phyloP scores from a whole-genome alignment of 2,113 vertebrate species.

The Scopus umbretta region DNA sequence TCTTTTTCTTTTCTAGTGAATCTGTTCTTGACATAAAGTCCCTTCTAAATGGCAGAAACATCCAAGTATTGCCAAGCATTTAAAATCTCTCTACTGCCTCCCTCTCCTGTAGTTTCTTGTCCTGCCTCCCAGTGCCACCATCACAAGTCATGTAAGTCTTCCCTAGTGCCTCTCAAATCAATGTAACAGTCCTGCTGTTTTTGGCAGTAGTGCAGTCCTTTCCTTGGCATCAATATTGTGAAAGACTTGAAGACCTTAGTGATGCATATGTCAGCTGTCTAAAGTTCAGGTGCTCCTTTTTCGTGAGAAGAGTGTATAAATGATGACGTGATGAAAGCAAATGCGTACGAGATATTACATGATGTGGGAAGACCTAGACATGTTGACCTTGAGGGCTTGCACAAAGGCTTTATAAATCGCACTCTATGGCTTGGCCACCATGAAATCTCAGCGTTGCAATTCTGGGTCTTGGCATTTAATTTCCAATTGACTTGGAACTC shows the following conservation, averaged over 20 bases:
- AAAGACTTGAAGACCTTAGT: neutral
- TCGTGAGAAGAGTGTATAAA: neutral
- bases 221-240: neutral
- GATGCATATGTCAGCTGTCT: neutral
- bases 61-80: neutral
- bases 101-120: neutral
- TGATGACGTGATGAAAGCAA: neutral
- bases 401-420: neutral
- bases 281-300: neutral
- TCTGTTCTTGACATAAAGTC: neutral
- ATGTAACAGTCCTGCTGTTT: rapidly evolving
- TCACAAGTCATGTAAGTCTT: neutral
- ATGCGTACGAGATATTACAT: neutral
- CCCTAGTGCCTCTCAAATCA: neutral
- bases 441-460: neutral
- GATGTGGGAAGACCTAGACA: neutral
- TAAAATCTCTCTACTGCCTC: neutral
- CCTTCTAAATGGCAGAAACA: neutral
- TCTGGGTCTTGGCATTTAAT: neutral
- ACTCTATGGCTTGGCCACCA: neutral
- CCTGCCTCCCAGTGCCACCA: neutral
- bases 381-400: neutral
- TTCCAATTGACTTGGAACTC: neutral
- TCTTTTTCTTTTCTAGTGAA: neutral
- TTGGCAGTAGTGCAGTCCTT: neutral